Conservation (phyloP, 2,888 invertebrate genomes). For the Melinaea menophilus region DNA sequence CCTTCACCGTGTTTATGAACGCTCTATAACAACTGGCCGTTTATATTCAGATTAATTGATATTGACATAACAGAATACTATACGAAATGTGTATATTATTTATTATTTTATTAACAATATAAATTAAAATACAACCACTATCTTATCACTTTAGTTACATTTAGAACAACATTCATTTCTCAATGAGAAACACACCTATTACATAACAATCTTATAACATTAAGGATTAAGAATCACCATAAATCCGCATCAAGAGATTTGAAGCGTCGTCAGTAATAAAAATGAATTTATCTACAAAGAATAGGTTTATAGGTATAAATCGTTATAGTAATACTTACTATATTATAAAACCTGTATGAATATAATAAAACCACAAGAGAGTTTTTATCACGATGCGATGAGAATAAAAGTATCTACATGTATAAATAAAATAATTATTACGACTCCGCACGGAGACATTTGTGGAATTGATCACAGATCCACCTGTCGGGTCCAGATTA, state of each 20-base stretch:
- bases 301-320: conserved; percentile 23
- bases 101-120: too few species aligned
- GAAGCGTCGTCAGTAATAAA: conserved; percentile 24
- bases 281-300: conserved; percentile 26
- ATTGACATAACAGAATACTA: neutral
- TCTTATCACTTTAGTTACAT: too few species aligned
- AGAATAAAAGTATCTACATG: too few species aligned
- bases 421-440: too few species aligned
- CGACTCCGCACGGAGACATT: too few species aligned
- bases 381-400: too few species aligned
- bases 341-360: too few species aligned
- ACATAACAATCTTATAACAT: neutral
- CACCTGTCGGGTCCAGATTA: too few species aligned
- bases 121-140: too few species aligned
- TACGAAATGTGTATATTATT: neutral
- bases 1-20: conserved; percentile 22
- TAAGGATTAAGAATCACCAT: conserved; percentile 21
- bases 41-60: neutral
- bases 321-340: conserved; percentile 12
- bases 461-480: too few species aligned
- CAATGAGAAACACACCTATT: neutral
- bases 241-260: conserved; percentile 29
- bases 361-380: too few species aligned
- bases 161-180: too few species aligned
- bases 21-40: neutral